phyloP scores from a whole-genome alignment of 2,888 invertebrate species.

The Oscheius onirici region DNA sequence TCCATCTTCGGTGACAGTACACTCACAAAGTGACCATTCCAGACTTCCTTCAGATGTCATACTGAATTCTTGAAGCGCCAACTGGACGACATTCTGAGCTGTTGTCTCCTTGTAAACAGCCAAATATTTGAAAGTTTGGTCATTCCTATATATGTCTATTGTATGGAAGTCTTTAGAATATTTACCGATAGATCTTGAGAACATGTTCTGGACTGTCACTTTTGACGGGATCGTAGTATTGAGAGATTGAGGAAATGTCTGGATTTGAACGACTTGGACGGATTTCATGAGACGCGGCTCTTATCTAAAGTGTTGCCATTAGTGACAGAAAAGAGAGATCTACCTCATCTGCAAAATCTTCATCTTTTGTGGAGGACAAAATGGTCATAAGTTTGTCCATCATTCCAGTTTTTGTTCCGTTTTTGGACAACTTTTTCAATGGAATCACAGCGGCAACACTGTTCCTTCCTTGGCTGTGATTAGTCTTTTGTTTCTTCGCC shows the following conservation, averaged over 20 bases:
- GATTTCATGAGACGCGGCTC: slow-evolving; percentile 47
- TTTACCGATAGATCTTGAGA: slow-evolving; percentile 78
- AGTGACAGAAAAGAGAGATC: neutral
- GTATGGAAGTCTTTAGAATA: neutral
- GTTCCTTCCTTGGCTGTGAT: slow-evolving; percentile 24
- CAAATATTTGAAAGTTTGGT: slow-evolving; percentile 96
- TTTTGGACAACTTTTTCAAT: slow-evolving; percentile 32
- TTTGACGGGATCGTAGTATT: slow-evolving; percentile 62
- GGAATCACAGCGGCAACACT: slow-evolving; percentile 46
- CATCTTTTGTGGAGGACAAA: slow-evolving; percentile 54
- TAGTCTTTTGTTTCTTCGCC: slow-evolving; percentile 3
- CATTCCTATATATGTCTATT: slow-evolving; percentile 77
- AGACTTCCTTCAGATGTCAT: slow-evolving; percentile 62
- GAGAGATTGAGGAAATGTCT: slow-evolving; percentile 70
- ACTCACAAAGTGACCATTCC: slow-evolving; percentile 91
- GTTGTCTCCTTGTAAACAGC: slow-evolving; percentile 88
- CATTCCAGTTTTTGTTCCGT: slow-evolving; percentile 55
- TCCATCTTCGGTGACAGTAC: slow-evolving; percentile 84
- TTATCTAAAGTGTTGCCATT: neutral
- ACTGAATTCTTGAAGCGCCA: slow-evolving; percentile 83
- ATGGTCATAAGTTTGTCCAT: slow-evolving; percentile 68
- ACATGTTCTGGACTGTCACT: slow-evolving; percentile 88
- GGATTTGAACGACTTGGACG: slow-evolving; percentile 72
- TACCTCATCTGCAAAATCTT: slow-evolving; percentile 61
- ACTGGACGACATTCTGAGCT: slow-evolving; percentile 87